These are phyloP conservation scores for Fistularia tabacaria DNA, from an alignment of 2,797 vertebrate species.

Conservation along the genomic window DNA sequence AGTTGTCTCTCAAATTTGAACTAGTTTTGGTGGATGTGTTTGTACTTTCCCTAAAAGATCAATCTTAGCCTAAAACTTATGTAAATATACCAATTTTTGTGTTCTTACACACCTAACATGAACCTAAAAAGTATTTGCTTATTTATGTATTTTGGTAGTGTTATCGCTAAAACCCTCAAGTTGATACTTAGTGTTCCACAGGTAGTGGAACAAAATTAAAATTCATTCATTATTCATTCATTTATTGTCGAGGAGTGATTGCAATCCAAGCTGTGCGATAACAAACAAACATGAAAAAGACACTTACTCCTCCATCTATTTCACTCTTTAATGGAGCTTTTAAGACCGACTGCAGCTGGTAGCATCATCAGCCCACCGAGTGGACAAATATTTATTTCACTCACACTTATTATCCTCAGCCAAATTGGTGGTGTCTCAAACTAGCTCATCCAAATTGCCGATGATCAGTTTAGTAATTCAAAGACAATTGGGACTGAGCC, in stretches of 20 bases:
- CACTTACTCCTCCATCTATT: slow-evolving; percentile 9
- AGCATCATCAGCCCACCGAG: not conserved
- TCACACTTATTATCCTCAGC: slow-evolving; percentile 33
- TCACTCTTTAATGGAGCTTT: not conserved
- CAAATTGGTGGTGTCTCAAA: slow-evolving; percentile 25
- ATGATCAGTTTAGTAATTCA: not conserved
- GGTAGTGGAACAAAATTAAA: too few species aligned
- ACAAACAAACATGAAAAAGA: slow-evolving; percentile 1
- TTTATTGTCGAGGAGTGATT: too few species aligned
- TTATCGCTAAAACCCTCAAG: too few species aligned
- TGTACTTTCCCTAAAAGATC: too few species aligned
- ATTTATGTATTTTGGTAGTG: too few species aligned
- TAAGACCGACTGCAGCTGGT: slow-evolving; percentile 9
- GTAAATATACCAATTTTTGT: too few species aligned
- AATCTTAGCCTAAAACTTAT: too few species aligned
- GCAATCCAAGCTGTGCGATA: not conserved
- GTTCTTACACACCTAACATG: too few species aligned
- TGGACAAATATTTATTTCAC: slow-evolving; percentile 48
- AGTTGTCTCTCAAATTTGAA: too few species aligned
- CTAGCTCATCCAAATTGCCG: slow-evolving; percentile 42
- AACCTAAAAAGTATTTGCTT: too few species aligned
- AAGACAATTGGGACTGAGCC: not conserved
- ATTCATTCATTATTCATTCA: not conserved
- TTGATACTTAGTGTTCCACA: too few species aligned
- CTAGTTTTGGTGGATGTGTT: too few species aligned